Conservation (phyloP, 2,113 vertebrate species). For the Syngnathus scovelli region DNA sequence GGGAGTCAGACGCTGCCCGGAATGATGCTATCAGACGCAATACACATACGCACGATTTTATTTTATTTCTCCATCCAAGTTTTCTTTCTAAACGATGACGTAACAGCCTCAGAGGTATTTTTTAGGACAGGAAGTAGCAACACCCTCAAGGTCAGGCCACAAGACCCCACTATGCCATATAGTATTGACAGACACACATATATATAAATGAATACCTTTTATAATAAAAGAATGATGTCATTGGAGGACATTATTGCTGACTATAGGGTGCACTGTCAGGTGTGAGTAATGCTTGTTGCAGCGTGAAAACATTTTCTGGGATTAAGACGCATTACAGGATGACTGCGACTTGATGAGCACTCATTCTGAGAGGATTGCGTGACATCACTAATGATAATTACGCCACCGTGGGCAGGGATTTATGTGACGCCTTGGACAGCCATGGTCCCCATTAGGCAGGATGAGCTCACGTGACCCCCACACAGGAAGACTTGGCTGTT, state of each 20-base stretch:
- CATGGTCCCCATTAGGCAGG: neutral
- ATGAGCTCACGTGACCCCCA: constrained; percentile 12
- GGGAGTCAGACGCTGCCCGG: constrained; percentile 36
- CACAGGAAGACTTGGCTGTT: constrained; percentile 13
- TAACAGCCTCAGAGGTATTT: neutral
- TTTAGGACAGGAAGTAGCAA: neutral
- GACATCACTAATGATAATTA: constrained; percentile 54
- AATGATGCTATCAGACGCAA: constrained; percentile 26
- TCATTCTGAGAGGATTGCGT: constrained; percentile 35
- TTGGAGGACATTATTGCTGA: too few species aligned
- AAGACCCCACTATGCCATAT: neutral
- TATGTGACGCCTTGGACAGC: neutral
- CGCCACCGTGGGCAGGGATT: constrained; percentile 27
- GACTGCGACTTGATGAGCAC: constrained; percentile 40
- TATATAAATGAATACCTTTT: too few species aligned
- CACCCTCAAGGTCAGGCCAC: neutral
- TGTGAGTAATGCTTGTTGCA: constrained; percentile 25
- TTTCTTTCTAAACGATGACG: neutral
- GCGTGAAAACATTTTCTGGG: constrained; percentile 52
- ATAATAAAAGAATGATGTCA: too few species aligned
- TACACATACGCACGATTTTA: constrained; percentile 9
- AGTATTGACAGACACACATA: neutral
- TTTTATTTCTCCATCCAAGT: neutral
- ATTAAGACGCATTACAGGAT: constrained; percentile 38
- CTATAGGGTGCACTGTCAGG: constrained; percentile 10